phyloP scores from a whole-genome alignment of 2,888 invertebrate genomes.

The Machimus atricapillus region DNA sequence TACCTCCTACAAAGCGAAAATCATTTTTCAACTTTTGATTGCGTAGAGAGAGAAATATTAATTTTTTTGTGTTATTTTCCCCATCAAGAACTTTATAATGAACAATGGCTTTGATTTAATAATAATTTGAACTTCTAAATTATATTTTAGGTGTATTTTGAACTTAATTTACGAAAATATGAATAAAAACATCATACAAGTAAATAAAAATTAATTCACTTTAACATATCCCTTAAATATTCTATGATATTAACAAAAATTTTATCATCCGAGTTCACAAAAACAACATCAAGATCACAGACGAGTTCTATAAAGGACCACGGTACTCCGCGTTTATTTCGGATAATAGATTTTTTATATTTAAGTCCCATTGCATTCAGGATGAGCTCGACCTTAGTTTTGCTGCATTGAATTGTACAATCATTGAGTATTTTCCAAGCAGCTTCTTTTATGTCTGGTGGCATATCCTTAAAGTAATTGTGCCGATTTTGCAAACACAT shows the following conservation, averaged over 20 bases:
- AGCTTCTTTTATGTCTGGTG: background rate
- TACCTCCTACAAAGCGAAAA: no score
- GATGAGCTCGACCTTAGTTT: background rate
- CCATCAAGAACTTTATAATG: no score
- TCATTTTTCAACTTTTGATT: no score
- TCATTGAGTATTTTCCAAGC: background rate
- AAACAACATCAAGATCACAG: constrained; percentile 54
- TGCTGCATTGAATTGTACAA: background rate
- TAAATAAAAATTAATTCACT: no score
- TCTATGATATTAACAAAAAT: constrained; percentile 52
- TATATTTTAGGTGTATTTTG: no score
- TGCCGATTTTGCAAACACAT: background rate
- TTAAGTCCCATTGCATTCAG: background rate
- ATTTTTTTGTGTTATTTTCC: no score
- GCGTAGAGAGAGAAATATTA: no score
- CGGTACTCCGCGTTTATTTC: constrained; percentile 48
- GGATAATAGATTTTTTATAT: constrained; percentile 41
- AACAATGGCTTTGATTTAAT: no score
- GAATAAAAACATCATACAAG: no score
- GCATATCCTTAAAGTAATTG: background rate
- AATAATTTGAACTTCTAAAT: no score
- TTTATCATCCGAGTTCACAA: constrained; percentile 49
- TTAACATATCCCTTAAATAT: constrained; percentile 56
- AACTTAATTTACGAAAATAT: no score
- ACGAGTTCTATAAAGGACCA: constrained; percentile 52